phyloP scores from a whole-genome alignment of 1,140 invertebrate species.

The Drosophila chauvacae region DNA sequence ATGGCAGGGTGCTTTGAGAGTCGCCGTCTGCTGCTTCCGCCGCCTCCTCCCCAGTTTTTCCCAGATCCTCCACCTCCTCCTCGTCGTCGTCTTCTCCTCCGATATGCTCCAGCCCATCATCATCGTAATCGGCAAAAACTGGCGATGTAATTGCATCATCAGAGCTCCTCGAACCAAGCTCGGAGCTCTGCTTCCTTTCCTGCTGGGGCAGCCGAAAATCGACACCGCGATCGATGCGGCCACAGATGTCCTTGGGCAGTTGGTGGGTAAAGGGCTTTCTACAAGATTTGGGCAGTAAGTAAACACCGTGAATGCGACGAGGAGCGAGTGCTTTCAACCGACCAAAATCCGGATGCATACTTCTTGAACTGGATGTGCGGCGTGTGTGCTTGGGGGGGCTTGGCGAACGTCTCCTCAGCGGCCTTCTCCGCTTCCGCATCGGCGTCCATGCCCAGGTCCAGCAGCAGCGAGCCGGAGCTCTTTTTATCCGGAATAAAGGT shows the following conservation, averaged over 20 bases:
- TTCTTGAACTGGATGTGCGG: slow-evolving; percentile 72
- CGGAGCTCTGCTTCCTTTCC: neutral
- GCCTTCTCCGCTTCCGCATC: slow-evolving; percentile 13
- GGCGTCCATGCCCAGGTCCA: slow-evolving; percentile 9
- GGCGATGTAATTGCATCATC: slow-evolving; percentile 19
- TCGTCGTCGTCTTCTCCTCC: neutral
- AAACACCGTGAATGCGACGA: slow-evolving; percentile 24
- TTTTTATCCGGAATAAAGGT: slow-evolving; percentile 66
- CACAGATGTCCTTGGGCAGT: slow-evolving; percentile 58
- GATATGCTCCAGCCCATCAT: slow-evolving; percentile 22
- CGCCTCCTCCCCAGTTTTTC: neutral
- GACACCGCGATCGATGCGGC: slow-evolving; percentile 55
- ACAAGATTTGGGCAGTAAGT: slow-evolving; percentile 31
- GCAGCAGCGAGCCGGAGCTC: slow-evolving; percentile 29
- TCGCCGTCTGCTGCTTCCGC: slow-evolving; percentile 14
- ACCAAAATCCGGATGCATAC: slow-evolving; percentile 73
- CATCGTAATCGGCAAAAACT: slow-evolving; percentile 23
- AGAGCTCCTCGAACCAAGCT: neutral
- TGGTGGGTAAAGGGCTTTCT: slow-evolving; percentile 59
- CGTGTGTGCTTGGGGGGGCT: slow-evolving; percentile 18
- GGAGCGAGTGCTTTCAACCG: slow-evolving; percentile 33
- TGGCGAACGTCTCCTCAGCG: slow-evolving; percentile 26
- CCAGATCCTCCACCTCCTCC: slow-evolving; percentile 19
- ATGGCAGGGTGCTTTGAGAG: slow-evolving; percentile 39
- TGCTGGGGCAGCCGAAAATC: slow-evolving; percentile 54